phyloP scores from a whole-genome alignment of 2,113 vertebrate species.

The Campylomormyrus tamandua region DNA sequence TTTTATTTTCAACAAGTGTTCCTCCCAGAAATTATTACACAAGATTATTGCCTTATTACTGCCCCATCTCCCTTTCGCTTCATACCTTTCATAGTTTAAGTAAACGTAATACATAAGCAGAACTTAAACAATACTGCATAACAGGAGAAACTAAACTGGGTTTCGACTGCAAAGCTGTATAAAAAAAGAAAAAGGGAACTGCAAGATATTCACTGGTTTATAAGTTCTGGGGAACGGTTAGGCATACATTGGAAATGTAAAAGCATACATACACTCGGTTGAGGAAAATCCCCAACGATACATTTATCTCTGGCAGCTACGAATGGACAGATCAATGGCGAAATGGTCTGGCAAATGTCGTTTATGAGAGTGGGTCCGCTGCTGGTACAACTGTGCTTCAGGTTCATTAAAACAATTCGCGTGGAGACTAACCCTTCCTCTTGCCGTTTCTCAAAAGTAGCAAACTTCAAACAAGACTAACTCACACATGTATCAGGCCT shows the following conservation, averaged over 20 bases:
- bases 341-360: conserved; percentile 5
- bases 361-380: not conserved
- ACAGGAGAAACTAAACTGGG: conserved; percentile 34
- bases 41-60: conserved; percentile 33
- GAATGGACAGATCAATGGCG: not conserved
- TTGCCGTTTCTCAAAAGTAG: not conserved
- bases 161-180: conserved; percentile 11
- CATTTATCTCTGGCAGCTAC: not conserved
- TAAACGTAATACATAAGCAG: conserved; percentile 36
- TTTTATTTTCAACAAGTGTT: conserved; percentile 38
- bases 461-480: not conserved
- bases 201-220: not conserved
- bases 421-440: not conserved
- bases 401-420: not conserved
- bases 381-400: conserved; percentile 11
- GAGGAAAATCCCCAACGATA: not conserved
- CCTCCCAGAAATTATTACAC: conserved; percentile 27
- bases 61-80: conserved; percentile 39
- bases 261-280: not conserved
- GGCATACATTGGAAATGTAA: conserved; percentile 1
- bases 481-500: not conserved
- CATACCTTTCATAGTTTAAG: conserved; percentile 32
- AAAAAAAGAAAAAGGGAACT: not conserved
- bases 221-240: not conserved
- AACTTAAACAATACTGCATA: conserved; percentile 46